These are phyloP conservation scores for Cheilosia vulpina DNA, from an alignment of 2,888 invertebrate genomes.

Conservation along the genomic window DNA sequence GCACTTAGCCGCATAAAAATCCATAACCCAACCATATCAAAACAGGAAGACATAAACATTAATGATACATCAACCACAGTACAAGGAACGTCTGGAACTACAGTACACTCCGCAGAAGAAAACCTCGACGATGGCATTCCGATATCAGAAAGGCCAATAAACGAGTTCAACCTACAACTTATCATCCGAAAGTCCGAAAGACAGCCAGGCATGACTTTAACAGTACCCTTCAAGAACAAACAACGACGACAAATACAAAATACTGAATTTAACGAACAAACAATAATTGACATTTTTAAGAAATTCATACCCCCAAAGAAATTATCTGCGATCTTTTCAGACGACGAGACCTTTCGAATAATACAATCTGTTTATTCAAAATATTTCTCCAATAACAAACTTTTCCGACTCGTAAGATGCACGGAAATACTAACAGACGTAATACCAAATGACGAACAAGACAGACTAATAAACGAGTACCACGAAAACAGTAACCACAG, in stretches of 20 bases:
- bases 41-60: no score
- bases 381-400: no score
- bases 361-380: neutral
- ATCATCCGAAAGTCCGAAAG: no score
- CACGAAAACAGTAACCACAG: no score
- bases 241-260: neutral
- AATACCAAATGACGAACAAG: neutral
- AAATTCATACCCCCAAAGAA: conserved; percentile 18
- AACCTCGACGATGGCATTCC: conserved; percentile 8
- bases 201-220: no score
- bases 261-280: conserved; percentile 2
- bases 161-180: no score
- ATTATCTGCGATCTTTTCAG: no score
- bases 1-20: no score
- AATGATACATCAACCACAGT: no score
- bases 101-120: neutral
- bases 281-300: conserved; percentile 39
- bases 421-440: neutral
- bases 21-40: no score
- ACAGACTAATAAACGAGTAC: no score
- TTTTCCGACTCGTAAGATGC: no score
- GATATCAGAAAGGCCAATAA: neutral
- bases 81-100: neutral
- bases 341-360: conserved; percentile 26
- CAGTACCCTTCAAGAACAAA: conserved; percentile 19